Evolutionary conservation across 2,888 invertebrate species (phyloP).

Genomic region (Drosophila siamana): DNA sequence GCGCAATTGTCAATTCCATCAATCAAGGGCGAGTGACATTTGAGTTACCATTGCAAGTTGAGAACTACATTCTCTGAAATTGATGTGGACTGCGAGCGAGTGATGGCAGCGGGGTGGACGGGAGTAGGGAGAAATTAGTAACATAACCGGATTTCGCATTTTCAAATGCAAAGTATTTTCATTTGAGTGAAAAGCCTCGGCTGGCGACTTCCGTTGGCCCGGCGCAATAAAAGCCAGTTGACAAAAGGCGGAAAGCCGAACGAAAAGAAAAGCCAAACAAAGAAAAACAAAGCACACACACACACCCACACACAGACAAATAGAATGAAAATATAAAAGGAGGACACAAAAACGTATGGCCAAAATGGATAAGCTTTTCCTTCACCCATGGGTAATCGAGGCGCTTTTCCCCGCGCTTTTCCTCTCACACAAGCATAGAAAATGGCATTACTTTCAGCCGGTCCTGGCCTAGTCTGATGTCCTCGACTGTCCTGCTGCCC

Average conservation of each 20-base stretch:
- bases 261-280: conserved; percentile 52
- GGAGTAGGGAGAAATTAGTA: conserved; percentile 57
- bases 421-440: conserved; percentile 35
- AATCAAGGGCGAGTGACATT: conserved; percentile 74
- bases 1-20: conserved; percentile 75
- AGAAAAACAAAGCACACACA: conserved; percentile 20
- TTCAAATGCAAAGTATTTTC: conserved; percentile 73
- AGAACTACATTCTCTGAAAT: conserved; percentile 65
- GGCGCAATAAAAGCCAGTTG: conserved; percentile 50
- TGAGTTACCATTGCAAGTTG: conserved; percentile 54
- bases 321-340: conserved; percentile 30
- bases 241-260: conserved; percentile 67
- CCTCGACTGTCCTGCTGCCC: conserved; percentile 20
- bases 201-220: conserved; percentile 60
- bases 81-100: conserved; percentile 46
- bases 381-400: conserved; percentile 48
- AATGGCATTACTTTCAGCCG: conserved; percentile 63
- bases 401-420: not conserved
- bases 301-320: conserved; percentile 19
- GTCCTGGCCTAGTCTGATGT: conserved; percentile 15
- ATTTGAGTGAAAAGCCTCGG: conserved; percentile 23
- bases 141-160: conserved; percentile 72
- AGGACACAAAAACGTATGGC: conserved; percentile 69
- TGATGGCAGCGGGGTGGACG: not conserved
- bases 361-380: conserved; percentile 74